These are phyloP conservation scores for Amblyteles armatorius DNA, from an alignment of 2,888 invertebrate species.

Conservation along the genomic window DNA sequence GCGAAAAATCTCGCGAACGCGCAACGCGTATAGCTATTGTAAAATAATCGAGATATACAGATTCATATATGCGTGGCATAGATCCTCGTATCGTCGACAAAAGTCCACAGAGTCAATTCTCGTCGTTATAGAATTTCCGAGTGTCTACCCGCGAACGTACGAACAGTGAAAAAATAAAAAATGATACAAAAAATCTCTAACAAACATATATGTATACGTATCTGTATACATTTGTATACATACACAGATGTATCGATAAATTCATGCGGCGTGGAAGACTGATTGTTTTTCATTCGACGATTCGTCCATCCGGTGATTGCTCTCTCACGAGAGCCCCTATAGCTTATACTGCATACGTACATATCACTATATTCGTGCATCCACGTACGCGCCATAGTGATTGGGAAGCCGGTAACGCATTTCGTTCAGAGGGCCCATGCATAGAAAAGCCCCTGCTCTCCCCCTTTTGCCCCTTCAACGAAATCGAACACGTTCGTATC, in stretches of 20 bases:
- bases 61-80: slow-evolving; percentile 18
- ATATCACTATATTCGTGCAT: slow-evolving; percentile 47
- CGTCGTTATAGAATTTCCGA: slow-evolving; percentile 46
- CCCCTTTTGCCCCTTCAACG: neutral
- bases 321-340: slow-evolving; percentile 30
- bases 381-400: slow-evolving; percentile 48
- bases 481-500: slow-evolving; percentile 61
- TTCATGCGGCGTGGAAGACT: slow-evolving; percentile 40
- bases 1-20: neutral
- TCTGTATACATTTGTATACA: slow-evolving; percentile 47
- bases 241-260: slow-evolving; percentile 58
- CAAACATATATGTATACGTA: slow-evolving; percentile 49
- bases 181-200: slow-evolving; percentile 36
- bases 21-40: slow-evolving; percentile 1
- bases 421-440: slow-evolving; percentile 49
- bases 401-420: slow-evolving; percentile 42
- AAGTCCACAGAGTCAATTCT: slow-evolving; percentile 49
- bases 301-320: slow-evolving; percentile 55
- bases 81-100: slow-evolving; percentile 32
- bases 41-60: slow-evolving; percentile 8
- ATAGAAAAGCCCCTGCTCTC: slow-evolving; percentile 1
- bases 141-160: slow-evolving; percentile 32
- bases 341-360: slow-evolving; percentile 9
- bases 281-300: slow-evolving; percentile 64
- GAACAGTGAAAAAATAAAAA: slow-evolving; percentile 49